Conservation (phyloP, 2,113 vertebrate species). For the Lutjanus erythropterus region DNA sequence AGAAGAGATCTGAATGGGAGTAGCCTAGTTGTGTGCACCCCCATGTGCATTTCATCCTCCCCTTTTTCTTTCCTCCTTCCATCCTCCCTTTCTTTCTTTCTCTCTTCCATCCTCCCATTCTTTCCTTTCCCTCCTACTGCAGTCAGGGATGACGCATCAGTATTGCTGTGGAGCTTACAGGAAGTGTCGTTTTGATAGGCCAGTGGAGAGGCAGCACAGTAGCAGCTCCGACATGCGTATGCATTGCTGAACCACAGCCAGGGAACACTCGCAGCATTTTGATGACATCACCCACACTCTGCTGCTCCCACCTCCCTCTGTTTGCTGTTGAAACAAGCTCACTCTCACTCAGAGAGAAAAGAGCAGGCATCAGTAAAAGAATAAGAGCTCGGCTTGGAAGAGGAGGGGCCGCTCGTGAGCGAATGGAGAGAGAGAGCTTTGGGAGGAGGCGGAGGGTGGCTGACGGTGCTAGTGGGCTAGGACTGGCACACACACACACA, state of each 20-base stretch:
- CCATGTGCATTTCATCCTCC: background rate
- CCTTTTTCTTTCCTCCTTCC: conserved; percentile 20
- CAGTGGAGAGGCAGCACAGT: conserved; percentile 73
- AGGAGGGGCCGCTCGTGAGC: conserved; percentile 79
- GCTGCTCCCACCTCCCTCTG: conserved; percentile 55
- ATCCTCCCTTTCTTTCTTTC: conserved; percentile 29
- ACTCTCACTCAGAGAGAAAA: conserved; percentile 56
- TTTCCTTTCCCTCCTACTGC: conserved; percentile 72
- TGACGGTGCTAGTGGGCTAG: conserved; percentile 77
- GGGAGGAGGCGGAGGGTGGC: conserved; percentile 65
- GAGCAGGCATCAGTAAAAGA: conserved; percentile 78
- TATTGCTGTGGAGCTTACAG: conserved; percentile 78
- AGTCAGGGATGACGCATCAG: conserved; percentile 85
- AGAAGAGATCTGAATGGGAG: background rate
- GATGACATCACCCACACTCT: conserved; percentile 82
- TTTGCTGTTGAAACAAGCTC: conserved; percentile 75
- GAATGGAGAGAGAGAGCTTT: conserved; percentile 74
- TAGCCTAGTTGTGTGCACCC: conserved; percentile 5
- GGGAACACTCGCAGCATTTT: conserved; percentile 83
- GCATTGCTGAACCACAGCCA: conserved; percentile 81
- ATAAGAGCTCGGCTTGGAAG: conserved; percentile 65
- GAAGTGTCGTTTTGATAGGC: conserved; percentile 80
- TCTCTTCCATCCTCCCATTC: conserved; percentile 60
- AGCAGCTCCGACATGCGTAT: conserved; percentile 77
- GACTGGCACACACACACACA: conserved; percentile 67